phyloP scores from a whole-genome alignment of 2,888 invertebrate species.

The Hemistola chrysoprasaria region DNA sequence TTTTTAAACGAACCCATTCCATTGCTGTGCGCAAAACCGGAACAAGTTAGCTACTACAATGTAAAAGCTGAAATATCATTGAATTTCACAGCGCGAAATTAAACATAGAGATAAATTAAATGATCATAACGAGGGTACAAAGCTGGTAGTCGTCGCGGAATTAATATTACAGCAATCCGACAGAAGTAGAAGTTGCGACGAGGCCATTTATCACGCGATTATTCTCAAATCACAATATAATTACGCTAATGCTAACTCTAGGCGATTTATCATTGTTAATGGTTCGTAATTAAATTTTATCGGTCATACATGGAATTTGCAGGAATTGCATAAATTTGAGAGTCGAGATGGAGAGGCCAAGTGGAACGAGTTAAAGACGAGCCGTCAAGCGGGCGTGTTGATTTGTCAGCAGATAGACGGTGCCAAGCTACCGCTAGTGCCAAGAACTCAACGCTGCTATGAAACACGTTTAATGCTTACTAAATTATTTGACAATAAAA shows the following conservation, averaged over 20 bases:
- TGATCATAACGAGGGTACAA: conserved; percentile 36
- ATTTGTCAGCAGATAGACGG: conserved; percentile 32
- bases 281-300: conserved; percentile 68
- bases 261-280: conserved; percentile 64
- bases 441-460: conserved; percentile 27
- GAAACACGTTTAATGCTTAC: conserved; percentile 22
- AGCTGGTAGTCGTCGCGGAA: conserved; percentile 43
- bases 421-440: conserved; percentile 32
- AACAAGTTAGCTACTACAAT: conserved; percentile 6
- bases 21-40: conserved; percentile 15
- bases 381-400: conserved; percentile 27
- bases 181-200: conserved; percentile 51
- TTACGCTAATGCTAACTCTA: conserved; percentile 58
- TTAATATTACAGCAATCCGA: conserved; percentile 49
- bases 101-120: conserved; percentile 38
- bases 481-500: conserved; percentile 21
- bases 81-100: conserved; percentile 27
- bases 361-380: conserved; percentile 16
- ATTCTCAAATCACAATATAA: conserved; percentile 71
- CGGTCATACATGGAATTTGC: conserved; percentile 45
- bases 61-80: conserved; percentile 25
- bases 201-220: conserved; percentile 65
- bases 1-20: too few relatives aligned
- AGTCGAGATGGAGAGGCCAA: conserved; percentile 20
- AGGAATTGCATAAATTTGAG: conserved; percentile 37